A percentile compares a stretch with the other conserved stretches of the same genome.
phyloP scores from a whole-genome alignment of 2,797 vertebrate genomes.

The Lophotriccus pileatus region DNA sequence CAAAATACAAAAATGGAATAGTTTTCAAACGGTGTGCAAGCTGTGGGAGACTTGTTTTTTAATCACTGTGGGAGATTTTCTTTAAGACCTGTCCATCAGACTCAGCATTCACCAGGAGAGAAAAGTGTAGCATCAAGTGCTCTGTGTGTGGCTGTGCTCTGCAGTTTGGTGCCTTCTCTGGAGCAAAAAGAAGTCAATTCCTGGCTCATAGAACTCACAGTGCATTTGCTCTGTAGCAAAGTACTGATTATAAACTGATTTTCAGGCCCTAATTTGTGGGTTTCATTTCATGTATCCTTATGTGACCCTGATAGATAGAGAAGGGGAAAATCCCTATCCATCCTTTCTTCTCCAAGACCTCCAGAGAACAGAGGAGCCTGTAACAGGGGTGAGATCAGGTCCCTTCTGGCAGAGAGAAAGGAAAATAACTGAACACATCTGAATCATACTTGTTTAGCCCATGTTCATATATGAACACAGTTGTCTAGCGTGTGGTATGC shows the following conservation, averaged over 20 bases:
- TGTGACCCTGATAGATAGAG: background rate
- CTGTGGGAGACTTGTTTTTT: background rate
- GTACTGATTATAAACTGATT: background rate
- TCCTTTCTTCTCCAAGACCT: background rate
- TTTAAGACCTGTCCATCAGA: background rate
- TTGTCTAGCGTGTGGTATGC: background rate
- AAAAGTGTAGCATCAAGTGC: background rate
- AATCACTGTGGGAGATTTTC: background rate
- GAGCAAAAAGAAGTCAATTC: background rate
- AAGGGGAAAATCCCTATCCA: background rate
- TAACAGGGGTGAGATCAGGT: background rate
- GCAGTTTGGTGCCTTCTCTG: background rate
- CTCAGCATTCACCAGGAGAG: background rate
- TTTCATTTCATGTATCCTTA: background rate
- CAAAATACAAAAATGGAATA: background rate
- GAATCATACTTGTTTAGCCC: background rate
- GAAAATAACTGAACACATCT: background rate
- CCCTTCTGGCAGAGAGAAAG: background rate
- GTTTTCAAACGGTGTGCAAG: background rate
- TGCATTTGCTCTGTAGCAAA: background rate
- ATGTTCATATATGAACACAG: background rate
- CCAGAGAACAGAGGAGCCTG: background rate
- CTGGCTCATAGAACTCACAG: background rate
- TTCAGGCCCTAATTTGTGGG: background rate
- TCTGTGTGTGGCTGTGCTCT: accelerated